Base-by-base conservation (phyloP, 2,797 vertebrate genomes). In the Myotis pilosus region DNA sequence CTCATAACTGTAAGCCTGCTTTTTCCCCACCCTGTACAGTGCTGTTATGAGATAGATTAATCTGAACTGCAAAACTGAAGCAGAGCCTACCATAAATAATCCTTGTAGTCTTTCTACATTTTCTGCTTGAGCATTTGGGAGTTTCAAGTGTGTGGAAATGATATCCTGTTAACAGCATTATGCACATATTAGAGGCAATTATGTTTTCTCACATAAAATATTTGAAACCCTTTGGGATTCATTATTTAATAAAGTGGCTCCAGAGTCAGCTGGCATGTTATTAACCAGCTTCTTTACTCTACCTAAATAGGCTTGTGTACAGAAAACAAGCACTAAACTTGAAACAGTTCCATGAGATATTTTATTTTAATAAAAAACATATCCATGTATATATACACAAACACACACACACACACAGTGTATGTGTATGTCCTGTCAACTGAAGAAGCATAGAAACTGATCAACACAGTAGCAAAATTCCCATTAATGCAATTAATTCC, bases 341-440 rank as follows among this genome's bases (percentile, higher is more conserved):
- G 23, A 92, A 92, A 89, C 16, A 92, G 30, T 30, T 72, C 44
- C 10, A 8, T 64, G 23, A 86, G 57, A 8, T 66, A 93, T 75
- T 93, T 86, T 89, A 71, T 92, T 94, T 95, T 71, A 91, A 87
- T 89, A 33, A 92, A 92, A 90, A 88, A 89, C 1, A 68, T n/a
- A 60, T 23, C 28, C 66, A 20, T 55, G 1, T 57, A 72, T 28
- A 60, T 12, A n/a, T 38, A 90, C 3, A 92, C 19, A 94, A 36
- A 82, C 17, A 89, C 36, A 68, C 8, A 86, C 62, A n/a, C n/a
- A 94, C 33, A 49, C 4, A 8, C 15, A 23, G 38, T 51, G 41
- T 64, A 38, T 80, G 60, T 22, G 17, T 80, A 19, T 44, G 25
- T 13, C 62, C 38, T 89, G 80, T 92, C 16, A 33, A 79, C 2